Conservation (phyloP, 92 coral and sea anemone genomes). For the Palythoa grandiflora region DNA sequence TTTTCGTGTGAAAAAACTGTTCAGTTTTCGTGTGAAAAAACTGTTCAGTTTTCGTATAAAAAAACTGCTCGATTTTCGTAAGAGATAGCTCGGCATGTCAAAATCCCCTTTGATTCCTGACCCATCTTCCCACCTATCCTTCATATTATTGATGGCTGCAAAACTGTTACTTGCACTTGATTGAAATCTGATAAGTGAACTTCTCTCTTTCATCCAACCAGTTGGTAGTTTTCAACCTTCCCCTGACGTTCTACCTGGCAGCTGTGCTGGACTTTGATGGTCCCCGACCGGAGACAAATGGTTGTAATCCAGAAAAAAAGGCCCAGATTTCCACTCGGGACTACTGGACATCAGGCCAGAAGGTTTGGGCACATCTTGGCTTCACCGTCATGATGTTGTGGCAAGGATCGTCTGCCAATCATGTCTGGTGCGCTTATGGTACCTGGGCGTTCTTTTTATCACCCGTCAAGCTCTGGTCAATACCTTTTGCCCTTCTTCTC, state of each 20-base stretch:
- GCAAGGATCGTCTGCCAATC: constrained; percentile 79
- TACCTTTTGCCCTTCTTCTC: constrained; percentile 57
- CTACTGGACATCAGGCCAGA: constrained; percentile 46
- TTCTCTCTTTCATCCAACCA: constrained; percentile 40
- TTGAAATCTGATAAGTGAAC: not conserved
- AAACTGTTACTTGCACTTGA: not conserved
- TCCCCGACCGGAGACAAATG: constrained; percentile 30
- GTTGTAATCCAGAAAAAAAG: constrained; percentile 16
- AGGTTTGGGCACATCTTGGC: constrained; percentile 62
- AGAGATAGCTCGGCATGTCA: too few relatives aligned
- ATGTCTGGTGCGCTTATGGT: constrained; percentile 83
- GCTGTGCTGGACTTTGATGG: constrained; percentile 69
- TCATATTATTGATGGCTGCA: not conserved
- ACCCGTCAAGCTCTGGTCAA: constrained; percentile 95
- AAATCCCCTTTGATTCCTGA: too few relatives aligned
- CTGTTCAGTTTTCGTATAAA: too few relatives aligned
- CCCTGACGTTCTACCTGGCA: constrained; percentile 83
- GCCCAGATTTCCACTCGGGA: constrained; percentile 42
- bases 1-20: too few relatives aligned
- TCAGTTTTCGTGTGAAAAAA: too few relatives aligned
- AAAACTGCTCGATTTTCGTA: too few relatives aligned
- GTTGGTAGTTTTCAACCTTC: constrained; percentile 84
- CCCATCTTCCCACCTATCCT: too few relatives aligned
- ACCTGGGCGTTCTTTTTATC: constrained; percentile 78
- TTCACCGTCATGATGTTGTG: constrained; percentile 66